These are phyloP conservation scores for Drosophila tripunctata DNA, from an alignment of 2,888 invertebrate genomes.

Conservation along the genomic window DNA sequence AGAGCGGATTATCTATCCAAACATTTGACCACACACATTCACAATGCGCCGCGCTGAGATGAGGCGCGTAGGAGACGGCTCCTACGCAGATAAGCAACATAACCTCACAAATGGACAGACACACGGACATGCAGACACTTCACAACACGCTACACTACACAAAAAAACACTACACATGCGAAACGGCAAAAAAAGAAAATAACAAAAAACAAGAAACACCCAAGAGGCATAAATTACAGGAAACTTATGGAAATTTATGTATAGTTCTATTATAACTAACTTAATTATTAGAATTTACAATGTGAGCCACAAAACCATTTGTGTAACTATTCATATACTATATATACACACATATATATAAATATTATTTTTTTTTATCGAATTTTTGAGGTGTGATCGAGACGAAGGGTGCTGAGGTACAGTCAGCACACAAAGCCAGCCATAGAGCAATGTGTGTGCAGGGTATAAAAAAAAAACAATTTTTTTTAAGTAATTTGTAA, in stretches of 20 bases:
- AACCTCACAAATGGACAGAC: slow-evolving; percentile 13
- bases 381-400: slow-evolving; percentile 28
- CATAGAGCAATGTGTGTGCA: slow-evolving; percentile 52
- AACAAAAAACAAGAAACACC: slow-evolving; percentile 30
- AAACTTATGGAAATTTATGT: slow-evolving; percentile 58
- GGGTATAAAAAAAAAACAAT: slow-evolving; percentile 19
- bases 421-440: slow-evolving; percentile 31
- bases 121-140: slow-evolving; percentile 14
- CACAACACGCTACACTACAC: slow-evolving; percentile 18
- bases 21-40: slow-evolving; percentile 95
- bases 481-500: slow-evolving; percentile 22
- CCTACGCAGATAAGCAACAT: slow-evolving; percentile 84
- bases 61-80: slow-evolving; percentile 85
- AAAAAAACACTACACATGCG: slow-evolving; percentile 31
- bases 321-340: slow-evolving; percentile 21
- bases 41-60: slow-evolving; percentile 87
- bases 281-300: slow-evolving; percentile 43
- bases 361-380: slow-evolving; percentile 19
- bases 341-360: background rate
- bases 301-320: slow-evolving; percentile 20
- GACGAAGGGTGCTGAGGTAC: slow-evolving; percentile 20
- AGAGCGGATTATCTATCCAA: slow-evolving; percentile 95
- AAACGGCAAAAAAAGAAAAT: slow-evolving; percentile 20
- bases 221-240: slow-evolving; percentile 69
- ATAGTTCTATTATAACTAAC: slow-evolving; percentile 53